These are phyloP conservation scores for Pangasius sanitwongsei DNA, from an alignment of 2,797 vertebrate genomes.

Conservation along the genomic window DNA sequence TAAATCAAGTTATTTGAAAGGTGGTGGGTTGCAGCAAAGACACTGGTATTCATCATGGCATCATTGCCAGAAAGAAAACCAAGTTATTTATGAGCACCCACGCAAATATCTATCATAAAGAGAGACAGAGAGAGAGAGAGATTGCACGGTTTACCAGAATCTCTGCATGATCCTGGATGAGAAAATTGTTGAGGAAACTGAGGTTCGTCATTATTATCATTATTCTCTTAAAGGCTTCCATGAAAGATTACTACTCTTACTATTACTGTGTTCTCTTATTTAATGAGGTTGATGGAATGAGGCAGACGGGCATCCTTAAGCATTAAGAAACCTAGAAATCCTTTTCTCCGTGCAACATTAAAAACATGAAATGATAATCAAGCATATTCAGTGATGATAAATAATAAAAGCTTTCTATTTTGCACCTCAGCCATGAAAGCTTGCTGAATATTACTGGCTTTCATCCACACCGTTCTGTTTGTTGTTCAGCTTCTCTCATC, in stretches of 20 bases:
- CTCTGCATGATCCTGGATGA: not conserved
- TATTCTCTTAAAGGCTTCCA: not conserved
- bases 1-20: constrained; percentile 33
- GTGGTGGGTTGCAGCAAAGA: constrained; percentile 25
- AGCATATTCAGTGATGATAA: constrained; percentile 51
- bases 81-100: constrained; percentile 33
- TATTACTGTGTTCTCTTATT: not conserved
- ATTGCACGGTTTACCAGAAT: not conserved
- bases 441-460: constrained; percentile 47
- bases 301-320: constrained; percentile 4
- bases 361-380: constrained; percentile 59
- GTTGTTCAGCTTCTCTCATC: constrained; percentile 65
- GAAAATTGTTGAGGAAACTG: not conserved
- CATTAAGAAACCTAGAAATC: constrained; percentile 47
- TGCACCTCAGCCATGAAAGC: constrained; percentile 56
- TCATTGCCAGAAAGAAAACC: constrained; percentile 27
- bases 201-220: not conserved
- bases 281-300: constrained; percentile 23
- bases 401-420: constrained; percentile 58
- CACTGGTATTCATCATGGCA: constrained; percentile 35
- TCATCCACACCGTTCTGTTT: constrained; percentile 51
- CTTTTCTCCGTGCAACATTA: constrained; percentile 29
- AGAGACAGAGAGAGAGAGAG: not conserved
- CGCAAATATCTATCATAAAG: not conserved
- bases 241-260: constrained; percentile 6